phyloP scores from a whole-genome alignment of 2,113 vertebrate species.

The Ammodytes marinus region DNA sequence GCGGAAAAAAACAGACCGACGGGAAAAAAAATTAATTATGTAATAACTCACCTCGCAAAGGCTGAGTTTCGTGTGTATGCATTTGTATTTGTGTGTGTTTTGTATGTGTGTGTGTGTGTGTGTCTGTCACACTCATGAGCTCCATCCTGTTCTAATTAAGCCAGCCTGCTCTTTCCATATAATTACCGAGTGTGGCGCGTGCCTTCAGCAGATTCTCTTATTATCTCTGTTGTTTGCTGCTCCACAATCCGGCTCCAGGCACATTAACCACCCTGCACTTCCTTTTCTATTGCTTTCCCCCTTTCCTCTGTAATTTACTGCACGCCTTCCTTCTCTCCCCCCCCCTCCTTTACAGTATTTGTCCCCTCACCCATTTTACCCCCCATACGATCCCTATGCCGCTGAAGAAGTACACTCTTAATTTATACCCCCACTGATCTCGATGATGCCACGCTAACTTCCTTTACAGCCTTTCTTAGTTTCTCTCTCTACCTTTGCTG shows the following conservation, averaged over 20 bases:
- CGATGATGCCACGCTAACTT: slow-evolving; percentile 6
- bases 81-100: slow-evolving; percentile 16
- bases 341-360: slow-evolving; percentile 22
- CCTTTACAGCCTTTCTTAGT: not conserved
- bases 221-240: slow-evolving; percentile 71
- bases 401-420: slow-evolving; percentile 29
- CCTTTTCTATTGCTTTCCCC: slow-evolving; percentile 51
- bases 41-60: slow-evolving; percentile 66
- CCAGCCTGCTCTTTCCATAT: slow-evolving; percentile 65
- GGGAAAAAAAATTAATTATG: slow-evolving; percentile 47
- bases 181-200: slow-evolving; percentile 59
- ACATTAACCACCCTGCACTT: slow-evolving; percentile 56
- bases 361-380: slow-evolving; percentile 40
- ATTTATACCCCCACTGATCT: slow-evolving; percentile 49
- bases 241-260: slow-evolving; percentile 58
- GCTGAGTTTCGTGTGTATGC: slow-evolving; percentile 15
- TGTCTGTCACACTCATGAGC: slow-evolving; percentile 45
- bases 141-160: slow-evolving; percentile 76
- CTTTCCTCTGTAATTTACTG: slow-evolving; percentile 56
- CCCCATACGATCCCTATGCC: not conserved
- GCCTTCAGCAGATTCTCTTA: slow-evolving; percentile 71
- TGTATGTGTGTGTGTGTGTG: not conserved
- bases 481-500: not conserved
- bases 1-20: slow-evolving; percentile 45
- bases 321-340: slow-evolving; percentile 37